phyloP scores from a whole-genome alignment of 2,888 invertebrate genomes.

The Marasmarcha lunaedactyla region DNA sequence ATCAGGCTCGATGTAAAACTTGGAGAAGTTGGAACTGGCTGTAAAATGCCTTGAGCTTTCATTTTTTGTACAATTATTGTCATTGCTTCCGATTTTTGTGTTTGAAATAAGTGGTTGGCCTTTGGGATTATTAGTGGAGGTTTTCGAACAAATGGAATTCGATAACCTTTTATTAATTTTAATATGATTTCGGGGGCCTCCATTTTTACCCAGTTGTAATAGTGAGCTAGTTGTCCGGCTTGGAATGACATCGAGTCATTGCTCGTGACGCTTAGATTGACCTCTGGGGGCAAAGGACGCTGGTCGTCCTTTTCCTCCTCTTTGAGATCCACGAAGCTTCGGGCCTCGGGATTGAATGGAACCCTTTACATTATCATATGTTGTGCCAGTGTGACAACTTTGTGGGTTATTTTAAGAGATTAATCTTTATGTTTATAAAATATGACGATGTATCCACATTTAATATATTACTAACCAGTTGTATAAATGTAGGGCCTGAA shows the following conservation, averaged over 20 bases:
- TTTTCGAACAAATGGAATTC: too few relatives aligned
- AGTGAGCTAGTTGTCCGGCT: background rate
- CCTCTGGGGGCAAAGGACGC: background rate
- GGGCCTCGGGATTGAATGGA: background rate
- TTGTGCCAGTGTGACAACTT: background rate
- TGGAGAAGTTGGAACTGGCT: slow-evolving; percentile 4
- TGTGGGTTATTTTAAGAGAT: background rate
- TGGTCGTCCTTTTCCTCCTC: background rate
- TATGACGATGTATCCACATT: too few relatives aligned
- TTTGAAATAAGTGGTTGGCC: slow-evolving; percentile 1
- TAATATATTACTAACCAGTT: too few relatives aligned
- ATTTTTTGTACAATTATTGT: background rate
- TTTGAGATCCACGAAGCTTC: background rate
- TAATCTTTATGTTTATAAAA: too few relatives aligned
- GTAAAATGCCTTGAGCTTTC: slow-evolving; percentile 6
- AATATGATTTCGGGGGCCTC: slow-evolving; percentile 3
- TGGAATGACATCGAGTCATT: background rate
- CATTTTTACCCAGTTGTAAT: background rate
- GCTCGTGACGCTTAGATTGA: background rate
- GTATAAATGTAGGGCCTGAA: too few relatives aligned
- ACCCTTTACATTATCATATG: background rate
- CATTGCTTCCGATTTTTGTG: background rate
- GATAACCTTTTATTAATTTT: too few relatives aligned
- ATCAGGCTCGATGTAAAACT: slow-evolving; percentile 13
- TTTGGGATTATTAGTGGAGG: background rate